These are phyloP conservation scores for Hyaena hyaena DNA, from an alignment of 2,113 vertebrate genomes.

Conservation along the genomic window DNA sequence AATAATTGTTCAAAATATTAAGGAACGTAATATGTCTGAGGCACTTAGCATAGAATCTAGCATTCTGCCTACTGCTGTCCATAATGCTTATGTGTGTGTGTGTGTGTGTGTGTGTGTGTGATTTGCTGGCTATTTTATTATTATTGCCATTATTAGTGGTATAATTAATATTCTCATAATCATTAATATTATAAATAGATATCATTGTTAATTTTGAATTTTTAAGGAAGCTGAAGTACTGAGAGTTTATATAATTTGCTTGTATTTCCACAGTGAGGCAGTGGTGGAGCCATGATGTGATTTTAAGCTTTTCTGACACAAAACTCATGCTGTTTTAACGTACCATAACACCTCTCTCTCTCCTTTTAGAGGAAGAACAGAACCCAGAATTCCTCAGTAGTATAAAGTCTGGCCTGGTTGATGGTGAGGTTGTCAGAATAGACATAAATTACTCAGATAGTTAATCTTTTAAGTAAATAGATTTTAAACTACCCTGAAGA, in stretches of 20 bases:
- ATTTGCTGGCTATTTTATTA: not conserved
- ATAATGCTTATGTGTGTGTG: not conserved
- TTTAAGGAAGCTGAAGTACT: not conserved
- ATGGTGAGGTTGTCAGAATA: not conserved
- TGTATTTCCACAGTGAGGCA: not conserved
- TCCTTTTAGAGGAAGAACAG: not conserved
- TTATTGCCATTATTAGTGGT: not conserved
- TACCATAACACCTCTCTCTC: not conserved
- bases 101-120: not conserved
- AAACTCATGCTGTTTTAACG: not conserved
- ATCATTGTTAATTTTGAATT: not conserved
- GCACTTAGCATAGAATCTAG: not conserved
- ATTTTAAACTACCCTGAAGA: not conserved
- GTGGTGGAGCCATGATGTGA: not conserved
- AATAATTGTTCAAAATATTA: not conserved
- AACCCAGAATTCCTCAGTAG: not conserved
- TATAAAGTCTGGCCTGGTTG: not conserved
- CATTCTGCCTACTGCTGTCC: not conserved
- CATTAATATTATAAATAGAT: not conserved
- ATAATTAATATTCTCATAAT: not conserved
- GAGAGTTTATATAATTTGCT: not conserved
- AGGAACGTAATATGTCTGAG: not conserved
- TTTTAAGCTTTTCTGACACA: slow-evolving; percentile 18
- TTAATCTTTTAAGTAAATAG: not conserved
- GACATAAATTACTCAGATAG: not conserved